Base-by-base conservation (phyloP, 2,888 invertebrate genomes). In the Aquatica leii region DNA sequence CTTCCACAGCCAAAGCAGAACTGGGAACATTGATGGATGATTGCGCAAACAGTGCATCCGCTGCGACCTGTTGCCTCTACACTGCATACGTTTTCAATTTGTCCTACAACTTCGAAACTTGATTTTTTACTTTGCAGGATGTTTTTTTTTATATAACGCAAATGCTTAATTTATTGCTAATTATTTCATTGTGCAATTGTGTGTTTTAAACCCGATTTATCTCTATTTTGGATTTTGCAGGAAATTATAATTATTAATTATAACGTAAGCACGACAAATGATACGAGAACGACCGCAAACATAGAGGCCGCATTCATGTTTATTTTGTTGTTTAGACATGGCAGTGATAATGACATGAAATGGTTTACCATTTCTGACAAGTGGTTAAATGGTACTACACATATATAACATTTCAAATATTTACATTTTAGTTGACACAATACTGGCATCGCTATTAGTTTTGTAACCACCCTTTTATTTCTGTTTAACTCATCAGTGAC, bases 41-140 rank as follows among this genome's bases (percentile, higher is more conserved):
- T 76, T 74, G 75, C 74, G 75, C 75, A 74, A 76, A 76, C 74
- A 74, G 72, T 74, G 75, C 73, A 73, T 76, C 74, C 74, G 73
- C 73, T 69, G 72, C 75, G 76, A 77, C 77, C 77, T 77, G 77
- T 77, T 77, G 77, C 77, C 71, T 69, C 54, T 56, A 69, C 60
- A 64, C 31, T 69, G 63, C 61, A 69, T 68, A 64, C 69, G 66
- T 55, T 67, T 63, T 59, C 61, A 56, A 60, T 64, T 52, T 18
- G 53, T 52, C 40, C 61, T 61, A 59, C 58, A 53, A 34, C 49
- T 52, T 40, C 41, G 24, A 35, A 50, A 54, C 12, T 18, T 18
- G 34, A 52, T 52, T 17, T 52, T 52, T 46, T 18, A 46, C 46
- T 46, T 46, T 46, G 11, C 20, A 11, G 11, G 11, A 17, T 18